These are phyloP conservation scores for Hippocampus barbouri DNA, from an alignment of 2,113 vertebrate genomes.

Conservation along the genomic window DNA sequence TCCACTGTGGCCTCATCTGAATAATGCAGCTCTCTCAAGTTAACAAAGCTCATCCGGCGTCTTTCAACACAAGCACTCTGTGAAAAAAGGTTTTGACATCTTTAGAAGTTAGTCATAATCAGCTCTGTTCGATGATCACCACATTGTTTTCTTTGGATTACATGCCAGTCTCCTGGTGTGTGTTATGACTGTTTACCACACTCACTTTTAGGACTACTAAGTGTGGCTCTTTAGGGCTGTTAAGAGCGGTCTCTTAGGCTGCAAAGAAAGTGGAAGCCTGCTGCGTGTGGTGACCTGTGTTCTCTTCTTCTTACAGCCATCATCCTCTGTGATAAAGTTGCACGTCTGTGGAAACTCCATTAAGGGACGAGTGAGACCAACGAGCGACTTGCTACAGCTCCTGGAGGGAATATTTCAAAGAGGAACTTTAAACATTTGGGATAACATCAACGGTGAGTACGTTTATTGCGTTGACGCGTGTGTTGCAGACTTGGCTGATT, in stretches of 20 bases:
- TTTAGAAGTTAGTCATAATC: neutral
- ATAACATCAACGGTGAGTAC: conserved; percentile 46
- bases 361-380: conserved; percentile 55
- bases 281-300: conserved; percentile 48
- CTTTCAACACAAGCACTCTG: conserved; percentile 42
- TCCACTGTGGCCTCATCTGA: conserved; percentile 75
- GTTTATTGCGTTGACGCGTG: conserved; percentile 11
- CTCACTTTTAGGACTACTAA: conserved; percentile 11
- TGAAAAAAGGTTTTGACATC: neutral
- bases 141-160: neutral
- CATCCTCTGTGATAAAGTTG: conserved; percentile 57
- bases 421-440: conserved; percentile 52
- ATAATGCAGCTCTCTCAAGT: conserved; percentile 87
- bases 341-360: conserved; percentile 72
- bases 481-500: neutral
- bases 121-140: neutral
- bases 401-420: conserved; percentile 29
- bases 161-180: neutral
- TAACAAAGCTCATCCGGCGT: conserved; percentile 80
- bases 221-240: conserved; percentile 15
- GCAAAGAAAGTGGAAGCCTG: conserved; percentile 57
- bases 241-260: conserved; percentile 39
- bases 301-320: conserved; percentile 45
- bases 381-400: conserved; percentile 38
- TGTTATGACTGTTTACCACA: conserved; percentile 14